Conservation (phyloP, 2,113 vertebrate species). For the Calyptomena viridis region DNA sequence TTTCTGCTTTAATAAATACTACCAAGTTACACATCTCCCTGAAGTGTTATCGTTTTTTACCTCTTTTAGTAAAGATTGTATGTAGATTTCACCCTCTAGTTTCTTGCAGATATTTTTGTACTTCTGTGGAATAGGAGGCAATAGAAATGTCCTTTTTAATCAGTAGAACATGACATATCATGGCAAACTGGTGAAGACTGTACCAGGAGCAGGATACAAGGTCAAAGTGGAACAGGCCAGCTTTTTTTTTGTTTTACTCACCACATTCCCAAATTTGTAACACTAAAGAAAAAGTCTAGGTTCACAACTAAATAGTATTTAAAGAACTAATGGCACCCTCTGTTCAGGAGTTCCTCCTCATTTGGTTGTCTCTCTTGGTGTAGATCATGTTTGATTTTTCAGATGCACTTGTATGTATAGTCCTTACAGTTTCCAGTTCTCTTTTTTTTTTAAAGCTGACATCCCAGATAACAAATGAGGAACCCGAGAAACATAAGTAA, state of each 20-base stretch:
- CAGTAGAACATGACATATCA: neutral
- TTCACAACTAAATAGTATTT: neutral
- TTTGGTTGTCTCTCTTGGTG: neutral
- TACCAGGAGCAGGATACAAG: neutral
- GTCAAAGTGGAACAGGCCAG: neutral
- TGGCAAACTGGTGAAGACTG: neutral
- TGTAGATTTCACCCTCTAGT: neutral
- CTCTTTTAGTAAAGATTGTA: neutral
- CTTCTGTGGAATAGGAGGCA: neutral
- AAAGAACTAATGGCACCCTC: neutral
- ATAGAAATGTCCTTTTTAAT: neutral
- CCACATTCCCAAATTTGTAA: neutral
- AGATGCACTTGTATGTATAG: neutral
- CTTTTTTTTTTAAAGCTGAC: neutral
- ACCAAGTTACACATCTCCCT: neutral
- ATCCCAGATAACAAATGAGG: neutral
- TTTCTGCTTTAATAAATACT: neutral
- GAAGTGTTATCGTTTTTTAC: neutral
- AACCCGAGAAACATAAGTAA: neutral
- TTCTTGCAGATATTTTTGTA: neutral
- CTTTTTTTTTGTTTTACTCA: neutral
- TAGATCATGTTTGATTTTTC: neutral
- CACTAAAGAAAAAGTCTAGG: neutral
- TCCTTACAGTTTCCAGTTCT: neutral
- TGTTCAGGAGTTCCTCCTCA: neutral